Percentiles rank a stretch among this genome's conserved stretches.
phyloP scores from a whole-genome alignment of 2,113 vertebrate species.

The Macquaria ambigua region DNA sequence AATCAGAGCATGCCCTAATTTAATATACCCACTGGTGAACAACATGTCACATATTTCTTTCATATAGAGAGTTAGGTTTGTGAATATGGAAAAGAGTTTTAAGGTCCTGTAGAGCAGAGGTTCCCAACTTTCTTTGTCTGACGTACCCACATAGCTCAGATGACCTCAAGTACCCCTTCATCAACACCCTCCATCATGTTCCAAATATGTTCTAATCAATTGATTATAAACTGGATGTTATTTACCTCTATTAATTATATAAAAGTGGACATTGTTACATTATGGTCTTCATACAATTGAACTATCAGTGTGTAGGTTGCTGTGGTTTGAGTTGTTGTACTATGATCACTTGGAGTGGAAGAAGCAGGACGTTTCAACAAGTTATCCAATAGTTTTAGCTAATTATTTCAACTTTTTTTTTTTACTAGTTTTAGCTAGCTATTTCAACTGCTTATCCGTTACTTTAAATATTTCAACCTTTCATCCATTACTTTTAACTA shows the following conservation, averaged over 20 bases:
- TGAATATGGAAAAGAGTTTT: not conserved
- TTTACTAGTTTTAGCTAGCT: too few relatives aligned
- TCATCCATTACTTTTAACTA: too few relatives aligned
- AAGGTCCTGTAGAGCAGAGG: not conserved
- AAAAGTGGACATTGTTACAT: too few relatives aligned
- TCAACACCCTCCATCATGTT: not conserved
- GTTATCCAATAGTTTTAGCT: too few relatives aligned
- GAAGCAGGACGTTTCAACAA: too few relatives aligned
- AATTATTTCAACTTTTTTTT: not conserved
- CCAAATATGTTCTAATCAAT: too few relatives aligned
- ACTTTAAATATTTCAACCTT: not conserved
- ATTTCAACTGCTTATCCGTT: not conserved
- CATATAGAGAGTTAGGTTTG: not conserved
- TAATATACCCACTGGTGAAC: not conserved
- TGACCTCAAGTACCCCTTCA: not conserved
- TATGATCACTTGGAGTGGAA: too few relatives aligned
- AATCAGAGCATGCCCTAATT: conserved; percentile 16
- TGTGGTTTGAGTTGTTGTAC: not conserved
- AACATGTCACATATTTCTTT: not conserved
- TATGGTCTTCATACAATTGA: too few relatives aligned
- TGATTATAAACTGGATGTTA: too few relatives aligned
- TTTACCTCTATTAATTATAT: too few relatives aligned
- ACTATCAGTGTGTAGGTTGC: too few relatives aligned
- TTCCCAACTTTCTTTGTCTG: not conserved
- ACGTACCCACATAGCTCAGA: not conserved